These are phyloP conservation scores for Athene noctua DNA, from an alignment of 2,113 vertebrate species.

Conservation along the genomic window DNA sequence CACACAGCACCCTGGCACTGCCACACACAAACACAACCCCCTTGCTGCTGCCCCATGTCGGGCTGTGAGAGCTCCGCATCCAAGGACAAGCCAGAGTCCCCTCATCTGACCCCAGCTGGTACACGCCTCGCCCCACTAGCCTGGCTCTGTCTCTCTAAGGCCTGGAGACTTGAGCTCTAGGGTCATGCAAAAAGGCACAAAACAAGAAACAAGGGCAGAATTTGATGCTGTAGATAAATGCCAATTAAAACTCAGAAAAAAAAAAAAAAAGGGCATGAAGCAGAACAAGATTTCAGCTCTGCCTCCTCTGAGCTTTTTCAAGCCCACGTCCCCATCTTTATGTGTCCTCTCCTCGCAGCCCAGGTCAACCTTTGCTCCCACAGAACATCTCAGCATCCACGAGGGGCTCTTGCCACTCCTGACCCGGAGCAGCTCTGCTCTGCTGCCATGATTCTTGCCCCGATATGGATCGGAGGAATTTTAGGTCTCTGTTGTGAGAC, in stretches of 20 bases:
- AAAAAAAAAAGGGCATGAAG: background rate
- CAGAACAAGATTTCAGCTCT: background rate
- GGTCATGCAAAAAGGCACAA: background rate
- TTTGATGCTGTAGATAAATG: background rate
- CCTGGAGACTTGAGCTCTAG: background rate
- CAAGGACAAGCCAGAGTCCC: background rate
- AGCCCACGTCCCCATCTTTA: background rate
- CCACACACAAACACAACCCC: background rate
- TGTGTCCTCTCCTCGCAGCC: background rate
- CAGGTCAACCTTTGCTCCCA: background rate
- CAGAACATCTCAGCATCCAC: background rate
- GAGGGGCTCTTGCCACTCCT: background rate
- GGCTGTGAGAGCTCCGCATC: background rate
- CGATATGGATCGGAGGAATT: background rate
- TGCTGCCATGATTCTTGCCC: background rate
- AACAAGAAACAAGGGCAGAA: background rate
- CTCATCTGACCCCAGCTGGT: background rate
- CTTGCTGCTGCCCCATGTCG: fast-evolving
- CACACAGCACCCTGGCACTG: background rate
- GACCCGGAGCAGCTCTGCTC: background rate
- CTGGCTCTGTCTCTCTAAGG: background rate
- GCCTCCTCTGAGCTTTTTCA: background rate
- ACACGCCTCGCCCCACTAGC: background rate
- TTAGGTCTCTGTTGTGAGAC: constrained; percentile 19
- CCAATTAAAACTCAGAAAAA: background rate